Evolutionary conservation across 2,113 vertebrate species (phyloP).

Genomic region (Rhinoptilus africanus): DNA sequence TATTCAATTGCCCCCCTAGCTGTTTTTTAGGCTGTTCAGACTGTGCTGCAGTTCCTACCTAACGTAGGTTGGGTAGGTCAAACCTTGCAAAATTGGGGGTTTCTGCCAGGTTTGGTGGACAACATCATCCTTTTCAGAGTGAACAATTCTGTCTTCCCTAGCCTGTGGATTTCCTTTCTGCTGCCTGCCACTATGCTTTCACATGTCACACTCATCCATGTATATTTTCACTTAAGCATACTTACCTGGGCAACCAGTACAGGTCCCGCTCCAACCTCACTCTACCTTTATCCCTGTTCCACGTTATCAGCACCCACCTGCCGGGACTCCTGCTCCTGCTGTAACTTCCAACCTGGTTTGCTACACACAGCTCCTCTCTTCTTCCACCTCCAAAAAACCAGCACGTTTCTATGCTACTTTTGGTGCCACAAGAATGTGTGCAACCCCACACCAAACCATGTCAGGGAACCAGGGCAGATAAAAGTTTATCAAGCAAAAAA

Average conservation of each 20-base stretch:
- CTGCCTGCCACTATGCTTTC: neutral
- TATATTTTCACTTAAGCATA: neutral
- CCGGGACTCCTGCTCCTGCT: neutral
- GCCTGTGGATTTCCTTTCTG: neutral
- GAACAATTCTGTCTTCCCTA: neutral
- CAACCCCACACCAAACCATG: neutral
- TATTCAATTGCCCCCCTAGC: neutral
- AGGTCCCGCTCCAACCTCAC: neutral
- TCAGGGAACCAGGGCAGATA: neutral
- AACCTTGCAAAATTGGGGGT: neutral
- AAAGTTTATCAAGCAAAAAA: neutral
- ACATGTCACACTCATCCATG: neutral
- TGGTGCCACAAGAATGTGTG: neutral
- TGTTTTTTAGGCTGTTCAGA: neutral
- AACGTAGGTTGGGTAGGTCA: neutral
- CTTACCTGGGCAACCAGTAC: neutral
- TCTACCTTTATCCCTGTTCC: neutral
- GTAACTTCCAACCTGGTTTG: neutral
- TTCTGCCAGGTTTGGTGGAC: neutral
- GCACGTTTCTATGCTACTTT: neutral
- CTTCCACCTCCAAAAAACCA: neutral
- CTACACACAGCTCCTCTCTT: neutral
- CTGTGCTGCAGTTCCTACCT: neutral
- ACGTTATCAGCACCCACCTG: neutral
- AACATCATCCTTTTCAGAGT: neutral